Evolutionary conservation across 2,797 vertebrate genomes (phyloP).

Genomic region (Pantherophis vulpinus): DNA sequence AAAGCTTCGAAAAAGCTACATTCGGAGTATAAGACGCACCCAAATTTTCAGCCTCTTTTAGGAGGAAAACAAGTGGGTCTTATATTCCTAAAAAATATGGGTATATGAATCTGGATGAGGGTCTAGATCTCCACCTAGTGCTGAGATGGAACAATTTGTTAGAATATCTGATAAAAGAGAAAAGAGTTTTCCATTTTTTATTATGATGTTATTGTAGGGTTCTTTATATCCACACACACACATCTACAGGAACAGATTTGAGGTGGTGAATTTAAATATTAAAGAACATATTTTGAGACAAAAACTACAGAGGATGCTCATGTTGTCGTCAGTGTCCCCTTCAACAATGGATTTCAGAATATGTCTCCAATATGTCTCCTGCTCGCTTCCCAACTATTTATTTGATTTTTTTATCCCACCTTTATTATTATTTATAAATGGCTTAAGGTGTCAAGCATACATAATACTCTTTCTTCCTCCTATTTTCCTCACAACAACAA

Average conservation of each 20-base stretch:
- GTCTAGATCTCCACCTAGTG: constrained; percentile 63
- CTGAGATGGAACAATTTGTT: constrained; percentile 29
- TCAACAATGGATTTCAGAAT: not conserved
- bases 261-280: not conserved
- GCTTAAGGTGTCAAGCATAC: not conserved
- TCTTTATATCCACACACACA: too few relatives aligned
- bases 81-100: too few relatives aligned
- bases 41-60: too few relatives aligned
- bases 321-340: not conserved
- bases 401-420: not conserved
- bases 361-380: not conserved
- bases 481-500: not conserved
- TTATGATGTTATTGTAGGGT: not conserved
- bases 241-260: not conserved
- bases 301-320: not conserved
- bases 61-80: too few relatives aligned
- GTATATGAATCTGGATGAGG: constrained; percentile 22
- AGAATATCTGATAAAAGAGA: not conserved
- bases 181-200: not conserved
- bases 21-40: too few relatives aligned
- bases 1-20: too few relatives aligned
- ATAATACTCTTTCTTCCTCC: not conserved
- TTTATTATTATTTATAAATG: not conserved
- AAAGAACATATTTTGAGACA: not conserved
- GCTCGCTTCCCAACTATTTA: not conserved